Percentiles rank a stretch among this genome's conserved stretches.
Evolutionary conservation across 2,797 vertebrate species (phyloP).

Genomic region (Rhodeus uyekii): DNA sequence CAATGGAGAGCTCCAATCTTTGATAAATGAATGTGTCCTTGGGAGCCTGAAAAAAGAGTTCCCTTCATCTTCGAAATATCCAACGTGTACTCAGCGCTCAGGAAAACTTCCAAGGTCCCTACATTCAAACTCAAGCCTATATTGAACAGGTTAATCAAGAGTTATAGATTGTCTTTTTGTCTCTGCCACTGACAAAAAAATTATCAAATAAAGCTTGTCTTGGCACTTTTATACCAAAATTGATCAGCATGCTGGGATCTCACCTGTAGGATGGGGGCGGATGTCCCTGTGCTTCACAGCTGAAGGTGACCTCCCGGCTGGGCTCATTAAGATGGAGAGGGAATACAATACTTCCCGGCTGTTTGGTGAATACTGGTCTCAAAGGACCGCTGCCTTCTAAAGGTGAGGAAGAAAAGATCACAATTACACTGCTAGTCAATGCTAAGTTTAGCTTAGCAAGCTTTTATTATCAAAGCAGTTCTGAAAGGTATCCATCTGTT

Average conservation of each 20-base stretch:
- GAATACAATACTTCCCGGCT: conserved; percentile 88
- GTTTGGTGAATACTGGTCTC: conserved; percentile 87
- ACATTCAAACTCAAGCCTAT: not conserved
- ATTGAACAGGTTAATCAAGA: not conserved
- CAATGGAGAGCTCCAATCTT: conserved; percentile 43
- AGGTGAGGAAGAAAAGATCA: conserved; percentile 33
- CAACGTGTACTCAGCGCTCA: conserved; percentile 39
- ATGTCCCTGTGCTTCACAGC: conserved; percentile 89
- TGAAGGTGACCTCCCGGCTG: conserved; percentile 88
- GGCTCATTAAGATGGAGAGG: conserved; percentile 83
- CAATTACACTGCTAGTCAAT: conserved; percentile 36
- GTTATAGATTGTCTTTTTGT: not conserved
- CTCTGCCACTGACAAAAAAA: not conserved
- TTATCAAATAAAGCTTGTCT: not conserved
- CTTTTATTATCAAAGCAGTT: not conserved
- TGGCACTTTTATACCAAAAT: conserved; percentile 24
- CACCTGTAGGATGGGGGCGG: conserved; percentile 89
- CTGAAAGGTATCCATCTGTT: conserved; percentile 21
- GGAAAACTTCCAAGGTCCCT: conserved; percentile 52
- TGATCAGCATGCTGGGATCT: conserved; percentile 45
- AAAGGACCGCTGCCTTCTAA: conserved; percentile 82
- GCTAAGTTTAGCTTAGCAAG: not conserved
- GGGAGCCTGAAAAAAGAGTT: conserved; percentile 63
- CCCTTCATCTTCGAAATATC: conserved; percentile 47
- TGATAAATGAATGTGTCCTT: conserved; percentile 69